Evolutionary conservation across 2,113 vertebrate genomes (phyloP), one percentile per base, ranked within the genome.

Genomic region (Microcebus ravelobensis): DNA sequence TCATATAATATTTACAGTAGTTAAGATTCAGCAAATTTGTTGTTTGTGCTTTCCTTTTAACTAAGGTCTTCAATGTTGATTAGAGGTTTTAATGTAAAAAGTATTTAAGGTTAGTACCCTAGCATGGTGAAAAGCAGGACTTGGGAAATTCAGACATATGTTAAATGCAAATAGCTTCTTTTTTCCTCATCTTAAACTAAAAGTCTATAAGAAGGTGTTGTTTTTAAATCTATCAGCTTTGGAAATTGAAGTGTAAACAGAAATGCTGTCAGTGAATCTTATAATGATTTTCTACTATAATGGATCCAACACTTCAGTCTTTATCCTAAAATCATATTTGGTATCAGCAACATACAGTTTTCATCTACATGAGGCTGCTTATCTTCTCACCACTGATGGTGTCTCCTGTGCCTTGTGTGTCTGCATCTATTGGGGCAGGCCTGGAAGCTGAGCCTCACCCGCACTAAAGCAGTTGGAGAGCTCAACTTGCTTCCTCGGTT

Each of bases 221-320:
- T 84, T 95, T 95, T 74, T 96, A 57, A 87, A 85, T 90, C 65
- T 89, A 39, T 90, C 81, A 82, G 76, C 77, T 52, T 77, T 86
- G 68, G 93, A 84, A 91, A 91, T 77, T 25, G 61, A 52, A 92
- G 77, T 91, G n/a, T 85, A 88, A 90, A 86, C 67, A 94, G 85
- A 88, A 86, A 63, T 55, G 52, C 74, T 95, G 45, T 84, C 45
- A 36, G 80, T 87, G 87, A 36, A 29, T 87, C 91, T 85, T 90
- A n/a, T 0, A n/a, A 18, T 88, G 77, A 68, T 89, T 90, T 92
- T 67, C 27, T 31, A 34, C 94, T 71, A 2, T n/a, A 27, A 36
- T 82, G 85, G 91, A 82, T 61, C 61, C 89, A 96, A 6, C 87
- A 63, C 52, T 88, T 87, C 87, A 55, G 57, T 79, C 74, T 91